phyloP scores from a whole-genome alignment of 1,140 invertebrate species.

The Eurosta solidaginis region DNA sequence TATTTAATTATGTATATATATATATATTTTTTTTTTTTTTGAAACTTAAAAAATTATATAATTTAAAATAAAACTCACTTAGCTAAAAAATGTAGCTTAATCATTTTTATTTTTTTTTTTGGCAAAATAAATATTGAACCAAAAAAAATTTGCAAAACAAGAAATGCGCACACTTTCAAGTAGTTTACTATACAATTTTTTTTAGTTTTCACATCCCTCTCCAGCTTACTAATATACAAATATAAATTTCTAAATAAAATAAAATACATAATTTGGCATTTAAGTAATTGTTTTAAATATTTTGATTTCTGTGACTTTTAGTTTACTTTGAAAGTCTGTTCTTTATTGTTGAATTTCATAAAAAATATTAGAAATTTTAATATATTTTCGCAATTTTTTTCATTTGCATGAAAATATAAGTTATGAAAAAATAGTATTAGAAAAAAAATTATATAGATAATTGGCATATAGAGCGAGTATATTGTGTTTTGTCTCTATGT shows the following conservation, averaged over 20 bases:
- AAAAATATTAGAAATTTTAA: neutral
- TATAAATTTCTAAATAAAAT: neutral
- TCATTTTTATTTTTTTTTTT: too few species aligned
- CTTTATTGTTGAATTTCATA: neutral
- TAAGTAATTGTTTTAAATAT: neutral
- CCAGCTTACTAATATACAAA: neutral
- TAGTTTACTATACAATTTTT: neutral
- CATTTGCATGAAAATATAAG: slow-evolving; percentile 18
- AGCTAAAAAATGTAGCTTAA: too few species aligned
- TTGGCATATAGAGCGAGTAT: slow-evolving; percentile 58
- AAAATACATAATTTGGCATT: slow-evolving; percentile 24
- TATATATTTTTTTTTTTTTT: too few species aligned
- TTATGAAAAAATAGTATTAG: neutral
- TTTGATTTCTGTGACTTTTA: neutral
- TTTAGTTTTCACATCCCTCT: neutral
- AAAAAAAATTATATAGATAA: slow-evolving; percentile 40
- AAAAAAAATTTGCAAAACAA: too few species aligned
- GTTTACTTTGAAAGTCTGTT: neutral
- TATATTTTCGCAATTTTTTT: neutral
- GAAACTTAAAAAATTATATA: too few species aligned
- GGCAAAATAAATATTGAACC: too few species aligned
- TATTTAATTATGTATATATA: too few species aligned
- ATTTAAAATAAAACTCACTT: too few species aligned
- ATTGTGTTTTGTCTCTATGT: neutral
- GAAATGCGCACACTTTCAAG: too few species aligned